These are phyloP conservation scores for Himalopsyche tibetana DNA, from an alignment of 2,888 invertebrate species.

Conservation along the genomic window DNA sequence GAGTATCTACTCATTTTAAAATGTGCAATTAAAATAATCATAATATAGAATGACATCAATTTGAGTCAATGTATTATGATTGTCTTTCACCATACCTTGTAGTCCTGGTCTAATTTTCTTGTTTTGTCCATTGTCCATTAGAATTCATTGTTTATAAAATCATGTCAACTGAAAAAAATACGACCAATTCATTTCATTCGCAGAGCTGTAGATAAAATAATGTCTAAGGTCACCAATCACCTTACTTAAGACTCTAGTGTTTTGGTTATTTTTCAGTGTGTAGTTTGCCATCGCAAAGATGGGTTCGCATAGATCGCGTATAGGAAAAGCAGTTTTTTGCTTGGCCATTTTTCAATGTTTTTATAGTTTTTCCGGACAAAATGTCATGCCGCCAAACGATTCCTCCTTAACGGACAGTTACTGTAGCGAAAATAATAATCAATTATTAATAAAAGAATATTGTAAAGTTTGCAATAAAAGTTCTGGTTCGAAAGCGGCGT, in stretches of 20 bases:
- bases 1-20: no score
- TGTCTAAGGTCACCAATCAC: slow-evolving; percentile 39
- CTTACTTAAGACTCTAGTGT: slow-evolving; percentile 39
- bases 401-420: neutral
- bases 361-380: neutral
- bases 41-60: no score
- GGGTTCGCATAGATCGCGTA: slow-evolving; percentile 10
- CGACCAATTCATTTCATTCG: neutral
- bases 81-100: no score
- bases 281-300: slow-evolving; percentile 20
- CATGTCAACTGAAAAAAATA: slow-evolving; percentile 1
- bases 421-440: neutral
- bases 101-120: slow-evolving; percentile 6
- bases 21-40: no score
- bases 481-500: neutral
- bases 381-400: neutral
- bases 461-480: slow-evolving; percentile 34
- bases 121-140: neutral
- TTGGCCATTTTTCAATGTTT: slow-evolving; percentile 9
- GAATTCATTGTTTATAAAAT: slow-evolving; percentile 28
- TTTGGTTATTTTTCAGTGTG: slow-evolving; percentile 15
- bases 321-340: slow-evolving; percentile 22
- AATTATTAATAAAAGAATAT: neutral
- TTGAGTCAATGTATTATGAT: no score
- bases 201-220: neutral